These are phyloP conservation scores for Nemotelus nigrinus DNA, from an alignment of 2,888 invertebrate species.

Conservation along the genomic window DNA sequence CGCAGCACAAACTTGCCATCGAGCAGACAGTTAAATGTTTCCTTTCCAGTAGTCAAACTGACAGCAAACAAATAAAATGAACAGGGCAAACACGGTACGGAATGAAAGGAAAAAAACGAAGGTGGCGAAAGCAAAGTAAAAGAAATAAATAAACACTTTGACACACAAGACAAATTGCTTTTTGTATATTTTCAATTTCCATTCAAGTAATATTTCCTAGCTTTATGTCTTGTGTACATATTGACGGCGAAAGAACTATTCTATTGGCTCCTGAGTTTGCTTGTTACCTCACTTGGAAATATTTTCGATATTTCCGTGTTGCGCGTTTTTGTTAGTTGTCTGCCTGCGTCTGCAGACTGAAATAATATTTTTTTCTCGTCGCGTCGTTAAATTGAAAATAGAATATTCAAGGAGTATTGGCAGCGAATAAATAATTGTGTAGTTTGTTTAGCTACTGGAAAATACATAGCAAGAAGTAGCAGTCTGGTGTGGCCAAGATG, in stretches of 20 bases:
- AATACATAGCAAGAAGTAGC: no score
- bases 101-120: neutral
- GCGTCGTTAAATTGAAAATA: neutral
- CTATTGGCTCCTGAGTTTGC: no score
- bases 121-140: neutral
- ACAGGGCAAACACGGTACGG: neutral
- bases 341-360: neutral
- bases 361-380: slow-evolving; percentile 8
- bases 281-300: no score
- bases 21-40: neutral
- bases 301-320: neutral
- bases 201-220: slow-evolving; percentile 10
- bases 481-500: no score
- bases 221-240: slow-evolving; percentile 15
- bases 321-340: neutral
- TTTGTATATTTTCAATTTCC: slow-evolving; percentile 30
- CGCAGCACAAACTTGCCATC: no score
- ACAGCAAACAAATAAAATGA: slow-evolving; percentile 2
- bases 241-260: neutral
- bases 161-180: slow-evolving; percentile 27
- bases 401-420: no score
- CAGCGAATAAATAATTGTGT: no score
- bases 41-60: neutral
- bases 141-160: neutral
- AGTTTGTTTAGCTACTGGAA: no score